Conservation (phyloP, 1,140 invertebrate species). For the Ceratitis capitata region DNA sequence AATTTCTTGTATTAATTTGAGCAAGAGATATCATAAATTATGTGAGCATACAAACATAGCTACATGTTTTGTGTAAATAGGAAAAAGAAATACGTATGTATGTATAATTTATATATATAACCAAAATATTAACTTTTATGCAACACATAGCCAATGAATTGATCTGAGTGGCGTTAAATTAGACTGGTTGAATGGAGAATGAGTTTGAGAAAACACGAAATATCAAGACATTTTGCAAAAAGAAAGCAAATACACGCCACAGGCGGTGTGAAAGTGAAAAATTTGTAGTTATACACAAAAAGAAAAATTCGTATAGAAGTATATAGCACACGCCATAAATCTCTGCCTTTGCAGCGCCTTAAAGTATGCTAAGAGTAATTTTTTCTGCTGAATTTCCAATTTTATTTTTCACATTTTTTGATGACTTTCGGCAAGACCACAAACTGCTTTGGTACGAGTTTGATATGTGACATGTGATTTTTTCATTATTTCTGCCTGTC, state of each 20-base stretch:
- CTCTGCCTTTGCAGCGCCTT: neutral
- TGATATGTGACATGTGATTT: neutral
- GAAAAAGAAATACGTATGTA: neutral
- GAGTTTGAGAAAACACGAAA: neutral
- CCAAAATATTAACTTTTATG: too few relatives aligned
- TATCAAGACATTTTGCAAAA: constrained; percentile 12
- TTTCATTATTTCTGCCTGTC: neutral
- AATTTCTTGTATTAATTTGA: constrained; percentile 20
- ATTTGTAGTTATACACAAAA: neutral
- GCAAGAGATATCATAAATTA: constrained; percentile 17
- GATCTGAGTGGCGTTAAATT: too few relatives aligned
- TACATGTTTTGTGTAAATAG: neutral
- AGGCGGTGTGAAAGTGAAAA: neutral
- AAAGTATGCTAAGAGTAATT: neutral
- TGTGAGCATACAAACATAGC: neutral
- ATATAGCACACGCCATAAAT: neutral
- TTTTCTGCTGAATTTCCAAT: neutral
- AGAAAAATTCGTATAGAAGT: too few relatives aligned
- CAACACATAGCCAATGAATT: neutral
- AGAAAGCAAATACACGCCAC: neutral
- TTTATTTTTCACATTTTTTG: neutral
- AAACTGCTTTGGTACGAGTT: neutral
- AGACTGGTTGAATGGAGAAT: neutral
- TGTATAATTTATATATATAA: too few relatives aligned
- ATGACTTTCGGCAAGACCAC: neutral